Evolutionary conservation across 30 jellyfish, hydroid and myxozoan genomes (phyloP), one percentile per base, ranked within the genome.

Genomic region (Turritopsis dohrnii): DNA sequence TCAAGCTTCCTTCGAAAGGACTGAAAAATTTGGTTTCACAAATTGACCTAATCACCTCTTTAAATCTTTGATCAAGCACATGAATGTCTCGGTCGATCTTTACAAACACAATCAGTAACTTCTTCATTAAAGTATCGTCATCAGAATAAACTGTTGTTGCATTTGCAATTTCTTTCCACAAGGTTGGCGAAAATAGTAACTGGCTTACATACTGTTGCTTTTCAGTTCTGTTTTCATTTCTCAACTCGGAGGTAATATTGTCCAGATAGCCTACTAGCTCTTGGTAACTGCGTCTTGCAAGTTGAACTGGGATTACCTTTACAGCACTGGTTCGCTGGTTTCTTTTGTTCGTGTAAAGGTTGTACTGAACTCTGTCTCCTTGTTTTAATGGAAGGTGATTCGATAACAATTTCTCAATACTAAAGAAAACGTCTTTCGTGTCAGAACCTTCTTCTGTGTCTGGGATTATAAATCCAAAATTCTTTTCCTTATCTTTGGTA

Each of bases 1-100:
- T 26, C 65, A 74, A 23, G 65, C 83, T 73, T 23, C 83, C 83
- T 22, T 41, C 72, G 41, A 74, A 22, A 24, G 83, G 83, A 41
- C 23, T 74, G 65, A 74, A 74, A 74, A 74, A 29, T 23, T 74
- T 74, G 18, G 83, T 41, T 9, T 27, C 60, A 9, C 83, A 27
- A 74, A 29, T 30, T 8, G 65, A 73, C 13, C 23, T 74, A 20
- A 74, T n/a, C 27, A 74, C 83, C 60, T 74, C 54, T 23, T 41
- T 27, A 74, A 23, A 23, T 74, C 83, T 74, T 74, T 74, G 54
- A 9, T 74, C 83, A 8, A 29, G 41, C 24, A n/a, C n/a, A n/a
- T n/a, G n/a, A n/a, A 71, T 74, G 52, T 29, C 16, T 16, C 28
- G 18, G 24, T 74, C 65, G 0, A 74, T 27, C 65, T 7, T 13